phyloP scores from a whole-genome alignment of 2,113 vertebrate species.

The Meleagris gallopavo region DNA sequence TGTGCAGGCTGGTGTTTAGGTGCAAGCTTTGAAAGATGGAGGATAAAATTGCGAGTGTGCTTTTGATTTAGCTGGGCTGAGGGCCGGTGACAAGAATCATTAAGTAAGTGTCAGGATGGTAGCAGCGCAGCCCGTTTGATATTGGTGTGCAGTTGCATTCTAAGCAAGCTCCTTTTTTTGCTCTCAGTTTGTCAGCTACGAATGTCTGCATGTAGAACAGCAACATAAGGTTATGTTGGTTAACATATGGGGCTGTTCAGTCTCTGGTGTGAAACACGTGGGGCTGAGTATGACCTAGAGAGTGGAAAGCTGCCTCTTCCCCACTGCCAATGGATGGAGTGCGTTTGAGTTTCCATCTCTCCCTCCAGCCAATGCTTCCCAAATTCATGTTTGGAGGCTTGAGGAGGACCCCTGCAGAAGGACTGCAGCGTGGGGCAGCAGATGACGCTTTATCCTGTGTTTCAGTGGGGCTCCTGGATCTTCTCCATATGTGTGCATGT shows the following conservation, averaged over 20 bases:
- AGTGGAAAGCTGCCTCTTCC: neutral
- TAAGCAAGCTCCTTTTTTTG: neutral
- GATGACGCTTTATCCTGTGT: neutral
- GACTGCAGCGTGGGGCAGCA: neutral
- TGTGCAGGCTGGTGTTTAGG: neutral
- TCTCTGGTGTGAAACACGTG: neutral
- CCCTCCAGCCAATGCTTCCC: neutral
- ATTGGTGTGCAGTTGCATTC: neutral
- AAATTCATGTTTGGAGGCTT: neutral
- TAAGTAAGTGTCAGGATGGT: neutral
- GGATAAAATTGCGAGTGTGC: neutral
- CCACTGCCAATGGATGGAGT: neutral
- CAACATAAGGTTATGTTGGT: neutral
- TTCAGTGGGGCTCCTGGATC: neutral
- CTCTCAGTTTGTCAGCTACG: neutral
- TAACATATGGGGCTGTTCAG: neutral
- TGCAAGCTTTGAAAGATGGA: neutral
- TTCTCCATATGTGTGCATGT: neutral
- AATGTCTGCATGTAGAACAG: neutral
- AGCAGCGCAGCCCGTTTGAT: neutral
- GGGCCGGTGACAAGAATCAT: neutral
- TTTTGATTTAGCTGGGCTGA: neutral
- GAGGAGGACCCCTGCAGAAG: neutral
- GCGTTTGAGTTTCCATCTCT: neutral
- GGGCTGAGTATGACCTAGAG: neutral